Evolutionary conservation across 2,888 invertebrate species (phyloP).

Genomic region (Adela reaumurella): DNA sequence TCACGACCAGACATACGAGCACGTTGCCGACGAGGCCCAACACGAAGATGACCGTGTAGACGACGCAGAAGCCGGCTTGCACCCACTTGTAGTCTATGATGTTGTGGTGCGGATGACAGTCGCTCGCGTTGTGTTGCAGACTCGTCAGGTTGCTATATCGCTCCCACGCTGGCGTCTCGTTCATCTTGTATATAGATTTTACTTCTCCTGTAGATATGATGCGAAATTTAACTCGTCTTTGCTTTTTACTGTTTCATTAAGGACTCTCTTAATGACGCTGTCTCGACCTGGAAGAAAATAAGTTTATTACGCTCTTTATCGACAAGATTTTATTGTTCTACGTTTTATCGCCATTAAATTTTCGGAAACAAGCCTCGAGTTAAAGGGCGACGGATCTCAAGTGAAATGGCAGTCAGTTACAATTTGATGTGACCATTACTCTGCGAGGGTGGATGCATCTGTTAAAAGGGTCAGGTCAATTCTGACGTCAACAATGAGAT

Average conservation of each 20-base stretch:
- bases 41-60: constrained; percentile 83
- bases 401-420: too few relatives aligned
- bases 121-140: background rate
- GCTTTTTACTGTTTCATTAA: background rate
- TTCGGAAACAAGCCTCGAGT: background rate
- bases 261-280: background rate
- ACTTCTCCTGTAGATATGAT: background rate
- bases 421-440: too few relatives aligned
- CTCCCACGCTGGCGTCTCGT: background rate
- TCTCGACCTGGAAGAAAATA: background rate
- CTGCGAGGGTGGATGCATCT: too few relatives aligned
- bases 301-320: background rate
- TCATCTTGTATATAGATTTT: background rate
- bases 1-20: constrained; percentile 90
- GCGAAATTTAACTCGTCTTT: background rate
- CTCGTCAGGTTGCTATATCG: background rate
- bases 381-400: too few relatives aligned
- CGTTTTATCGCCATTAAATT: background rate
- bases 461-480: too few relatives aligned
- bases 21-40: constrained; percentile 87
- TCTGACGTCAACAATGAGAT: too few relatives aligned
- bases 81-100: constrained; percentile 65
- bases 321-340: background rate
- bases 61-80: constrained; percentile 67
- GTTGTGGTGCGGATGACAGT: constrained; percentile 22